phyloP scores from a whole-genome alignment of 1,140 invertebrate species.

The Stegodyphus dumicola region DNA sequence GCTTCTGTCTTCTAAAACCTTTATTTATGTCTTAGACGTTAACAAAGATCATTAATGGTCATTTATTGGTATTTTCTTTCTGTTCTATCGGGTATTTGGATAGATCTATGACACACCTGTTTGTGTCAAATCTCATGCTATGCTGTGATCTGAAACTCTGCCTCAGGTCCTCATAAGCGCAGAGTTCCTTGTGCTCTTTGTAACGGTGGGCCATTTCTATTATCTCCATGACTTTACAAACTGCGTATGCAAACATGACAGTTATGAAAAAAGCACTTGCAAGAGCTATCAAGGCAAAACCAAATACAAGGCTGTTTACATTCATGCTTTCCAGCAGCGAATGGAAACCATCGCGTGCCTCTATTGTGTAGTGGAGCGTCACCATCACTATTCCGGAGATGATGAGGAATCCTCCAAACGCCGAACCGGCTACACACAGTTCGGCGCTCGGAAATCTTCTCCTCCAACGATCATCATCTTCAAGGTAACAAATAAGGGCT shows the following conservation, averaged over 20 bases:
- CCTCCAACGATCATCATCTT: background rate
- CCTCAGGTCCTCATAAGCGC: constrained; percentile 39
- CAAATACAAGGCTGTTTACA: background rate
- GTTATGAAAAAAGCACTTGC: background rate
- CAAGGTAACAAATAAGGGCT: background rate
- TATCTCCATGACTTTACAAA: background rate
- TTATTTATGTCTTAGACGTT: no score
- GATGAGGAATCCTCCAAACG: background rate
- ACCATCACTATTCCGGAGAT: background rate
- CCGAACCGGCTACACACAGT: constrained; percentile 1
- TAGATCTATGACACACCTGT: background rate
- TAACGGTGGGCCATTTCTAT: constrained; percentile 41
- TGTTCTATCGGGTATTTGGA: background rate
- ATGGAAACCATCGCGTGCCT: background rate
- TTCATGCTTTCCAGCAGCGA: constrained; percentile 12
- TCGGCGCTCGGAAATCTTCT: background rate
- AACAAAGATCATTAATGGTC: no score
- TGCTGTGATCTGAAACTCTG: constrained; percentile 18
- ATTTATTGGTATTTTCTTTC: background rate
- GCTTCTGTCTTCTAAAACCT: no score
- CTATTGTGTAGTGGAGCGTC: constrained; percentile 9
- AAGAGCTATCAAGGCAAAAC: background rate
- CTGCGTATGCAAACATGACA: background rate
- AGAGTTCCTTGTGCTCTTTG: constrained; percentile 28
- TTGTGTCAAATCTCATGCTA: background rate